A percentile compares a stretch with the other conserved stretches of the same genome.
Conservation (phyloP, 2,888 invertebrate species). For the Rhamphomyia laevipes region DNA sequence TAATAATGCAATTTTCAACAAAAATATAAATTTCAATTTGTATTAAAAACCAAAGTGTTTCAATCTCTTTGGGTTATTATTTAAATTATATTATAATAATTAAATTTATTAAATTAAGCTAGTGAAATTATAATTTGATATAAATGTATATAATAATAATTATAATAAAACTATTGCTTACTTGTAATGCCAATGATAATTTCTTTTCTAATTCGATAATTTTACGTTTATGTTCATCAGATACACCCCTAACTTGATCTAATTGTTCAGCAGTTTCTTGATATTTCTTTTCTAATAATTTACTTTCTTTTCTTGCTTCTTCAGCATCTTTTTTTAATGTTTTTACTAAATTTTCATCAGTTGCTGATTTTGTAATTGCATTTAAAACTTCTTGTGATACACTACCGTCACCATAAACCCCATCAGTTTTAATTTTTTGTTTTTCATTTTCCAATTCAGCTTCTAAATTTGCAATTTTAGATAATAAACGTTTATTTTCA, state of each 20-base stretch:
- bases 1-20: no score
- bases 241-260: slow-evolving; percentile 59
- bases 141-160: no score
- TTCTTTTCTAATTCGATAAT: slow-evolving; percentile 67
- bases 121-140: background rate
- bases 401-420: background rate
- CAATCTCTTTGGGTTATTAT: no score
- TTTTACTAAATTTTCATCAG: slow-evolving; percentile 53
- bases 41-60: no score
- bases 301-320: slow-evolving; percentile 63
- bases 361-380: slow-evolving; percentile 31
- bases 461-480: slow-evolving; percentile 68
- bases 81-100: no score
- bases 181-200: slow-evolving; percentile 54
- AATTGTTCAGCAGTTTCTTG: slow-evolving; percentile 62
- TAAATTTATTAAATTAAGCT: background rate
- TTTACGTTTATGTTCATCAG: slow-evolving; percentile 69
- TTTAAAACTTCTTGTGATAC: slow-evolving; percentile 3
- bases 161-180: slow-evolving; percentile 21
- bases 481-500: slow-evolving; percentile 72
- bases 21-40: no score
- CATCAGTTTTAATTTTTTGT: slow-evolving; percentile 29
- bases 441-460: slow-evolving; percentile 66
- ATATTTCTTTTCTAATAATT: slow-evolving; percentile 70
- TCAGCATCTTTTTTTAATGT: slow-evolving; percentile 62